Conservation (phyloP, 2,113 vertebrate species). For the Sprattus sprattus region DNA sequence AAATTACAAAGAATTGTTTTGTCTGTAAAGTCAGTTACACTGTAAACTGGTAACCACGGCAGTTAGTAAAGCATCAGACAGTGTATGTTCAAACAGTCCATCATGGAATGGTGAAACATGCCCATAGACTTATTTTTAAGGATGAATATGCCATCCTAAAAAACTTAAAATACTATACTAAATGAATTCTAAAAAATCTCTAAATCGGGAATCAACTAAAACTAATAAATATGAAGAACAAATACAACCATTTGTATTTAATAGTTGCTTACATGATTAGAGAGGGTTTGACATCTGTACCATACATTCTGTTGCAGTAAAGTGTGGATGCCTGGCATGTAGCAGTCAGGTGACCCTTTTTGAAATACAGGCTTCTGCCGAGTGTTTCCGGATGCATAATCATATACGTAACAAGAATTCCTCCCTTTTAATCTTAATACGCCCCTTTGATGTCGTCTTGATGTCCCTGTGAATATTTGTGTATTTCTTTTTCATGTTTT, state of each 20-base stretch:
- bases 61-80: background rate
- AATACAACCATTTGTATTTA: background rate
- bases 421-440: background rate
- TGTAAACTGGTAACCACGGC: background rate
- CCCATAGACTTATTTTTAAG: background rate
- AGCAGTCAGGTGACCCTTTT: background rate
- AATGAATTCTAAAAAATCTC: background rate
- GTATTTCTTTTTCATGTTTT: background rate
- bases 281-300: background rate
- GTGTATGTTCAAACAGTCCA: background rate
- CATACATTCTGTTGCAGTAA: conserved; percentile 2
- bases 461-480: background rate
- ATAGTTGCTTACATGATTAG: background rate
- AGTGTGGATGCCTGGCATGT: background rate
- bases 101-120: background rate
- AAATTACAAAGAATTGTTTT: background rate
- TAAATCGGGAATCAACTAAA: background rate
- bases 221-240: background rate
- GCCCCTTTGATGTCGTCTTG: background rate
- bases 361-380: background rate
- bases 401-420: background rate
- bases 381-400: background rate
- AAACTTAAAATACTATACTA: background rate
- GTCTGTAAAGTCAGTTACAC: background rate
- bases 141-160: background rate